Evolutionary conservation across 2,888 invertebrate species (phyloP), one percentile per base, ranked within the genome.

Genomic region (Incurvaria masculella): DNA sequence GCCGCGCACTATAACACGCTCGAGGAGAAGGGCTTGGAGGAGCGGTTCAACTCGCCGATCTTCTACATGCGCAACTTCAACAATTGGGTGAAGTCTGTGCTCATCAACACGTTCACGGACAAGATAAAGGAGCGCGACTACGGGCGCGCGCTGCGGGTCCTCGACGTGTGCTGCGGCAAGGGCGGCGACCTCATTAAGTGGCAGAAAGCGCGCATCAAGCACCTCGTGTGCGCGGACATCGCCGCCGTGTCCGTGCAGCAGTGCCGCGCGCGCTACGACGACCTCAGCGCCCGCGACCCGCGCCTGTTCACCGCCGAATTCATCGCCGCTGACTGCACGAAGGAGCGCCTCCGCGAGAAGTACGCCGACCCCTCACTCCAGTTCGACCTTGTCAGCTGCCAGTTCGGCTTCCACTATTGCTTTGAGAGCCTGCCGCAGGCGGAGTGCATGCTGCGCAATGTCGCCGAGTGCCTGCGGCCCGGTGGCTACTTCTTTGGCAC

Each of bases 161-260:
- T 97, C 46, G 99, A 99, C 67, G 87, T 99, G 81, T 95, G 97
- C 59, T 97, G 97, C 66, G 99, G 99, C 1, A 99, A 99, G 80
- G 99, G 99, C 18, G 99, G 99, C 2, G 99, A 99, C 69, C 79
- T 99, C 27, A 80, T 91, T n/a, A 99, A 99, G 70, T 99, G 98
- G 94, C 85, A 85, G 51, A 94, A 91, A 64, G 89, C 84, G 46
- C 74, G 83, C 51, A 90, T 96, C 45, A 82, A 85, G 2, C 89
- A 92, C 69, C 79, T 95, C 17, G 87, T 96, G 49, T 94, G 94
- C 72, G 89, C 91, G 43, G 97, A 99, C 68, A 95, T 99, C 59
- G 98, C 99, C 1, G 88, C 86, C 41, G 87, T 93, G 0, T 96
- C 97, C 2, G 84, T 99, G 21, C 87, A 94, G 53, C 96, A 98